phyloP scores from a whole-genome alignment of 2,113 vertebrate species.

The Apaloderma vittatum region DNA sequence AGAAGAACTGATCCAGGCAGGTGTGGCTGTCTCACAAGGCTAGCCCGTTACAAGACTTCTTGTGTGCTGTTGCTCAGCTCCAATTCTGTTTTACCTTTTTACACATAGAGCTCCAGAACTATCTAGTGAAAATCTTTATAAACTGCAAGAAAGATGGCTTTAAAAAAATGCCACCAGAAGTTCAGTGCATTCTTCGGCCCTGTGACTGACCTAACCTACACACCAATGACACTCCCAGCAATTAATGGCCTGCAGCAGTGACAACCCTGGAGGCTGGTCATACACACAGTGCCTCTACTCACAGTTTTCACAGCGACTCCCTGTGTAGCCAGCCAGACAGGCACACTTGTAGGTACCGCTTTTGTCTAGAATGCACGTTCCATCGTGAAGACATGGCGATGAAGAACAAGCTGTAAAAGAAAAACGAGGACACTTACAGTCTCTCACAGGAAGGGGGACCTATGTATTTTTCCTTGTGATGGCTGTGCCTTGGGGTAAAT shows the following conservation, averaged over 20 bases:
- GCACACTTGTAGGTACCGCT: slow-evolving; percentile 88
- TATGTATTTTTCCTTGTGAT: not conserved
- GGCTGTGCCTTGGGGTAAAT: not conserved
- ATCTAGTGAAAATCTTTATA: not conserved
- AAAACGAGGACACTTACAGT: not conserved
- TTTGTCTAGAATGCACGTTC: slow-evolving; percentile 89
- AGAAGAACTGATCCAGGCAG: not conserved
- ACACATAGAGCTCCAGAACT: not conserved
- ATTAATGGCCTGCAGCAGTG: not conserved
- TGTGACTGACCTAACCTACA: not conserved
- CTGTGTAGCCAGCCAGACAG: slow-evolving; percentile 95
- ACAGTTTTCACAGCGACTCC: slow-evolving; percentile 92
- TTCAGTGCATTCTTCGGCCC: not conserved
- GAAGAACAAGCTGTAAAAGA: slow-evolving; percentile 90
- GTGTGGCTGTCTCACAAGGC: not conserved
- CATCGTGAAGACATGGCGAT: slow-evolving; percentile 93
- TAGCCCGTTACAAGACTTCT: not conserved
- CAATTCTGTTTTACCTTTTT: not conserved
- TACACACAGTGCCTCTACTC: slow-evolving; percentile 59
- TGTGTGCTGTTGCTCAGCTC: not conserved
- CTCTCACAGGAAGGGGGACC: not conserved
- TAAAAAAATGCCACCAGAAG: not conserved
- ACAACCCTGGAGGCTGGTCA: not conserved
- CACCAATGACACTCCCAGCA: not conserved
- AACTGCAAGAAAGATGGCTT: not conserved